Percentiles rank a stretch among this genome's conserved stretches.
Conservation (phyloP, 2,888 invertebrate genomes). For the Caenorhabditis macrosperma region DNA sequence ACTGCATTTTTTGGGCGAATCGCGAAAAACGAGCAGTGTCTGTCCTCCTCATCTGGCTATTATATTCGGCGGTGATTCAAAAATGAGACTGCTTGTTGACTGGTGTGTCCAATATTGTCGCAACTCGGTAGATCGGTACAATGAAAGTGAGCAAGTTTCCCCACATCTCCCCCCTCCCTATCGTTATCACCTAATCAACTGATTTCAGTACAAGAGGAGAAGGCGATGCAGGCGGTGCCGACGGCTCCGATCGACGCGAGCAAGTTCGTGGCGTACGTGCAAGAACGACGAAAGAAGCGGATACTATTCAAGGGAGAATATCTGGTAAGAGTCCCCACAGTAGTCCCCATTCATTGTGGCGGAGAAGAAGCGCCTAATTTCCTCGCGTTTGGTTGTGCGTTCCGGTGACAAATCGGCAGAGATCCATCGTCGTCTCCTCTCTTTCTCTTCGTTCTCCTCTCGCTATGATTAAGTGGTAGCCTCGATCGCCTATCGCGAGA, state of each 20-base stretch:
- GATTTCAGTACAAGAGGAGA: slow-evolving; percentile 80
- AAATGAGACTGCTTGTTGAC: slow-evolving; percentile 20
- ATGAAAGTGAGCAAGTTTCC: slow-evolving; percentile 34
- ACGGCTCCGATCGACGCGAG: slow-evolving; percentile 78
- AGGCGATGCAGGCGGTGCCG: slow-evolving; percentile 80
- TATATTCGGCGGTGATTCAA: neutral
- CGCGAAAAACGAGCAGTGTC: neutral
- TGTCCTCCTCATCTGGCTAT: too few species aligned
- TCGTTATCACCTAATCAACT: neutral
- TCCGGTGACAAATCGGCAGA: slow-evolving; percentile 16
- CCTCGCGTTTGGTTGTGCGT: neutral
- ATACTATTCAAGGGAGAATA: slow-evolving; percentile 81
- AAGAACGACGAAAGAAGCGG: slow-evolving; percentile 79
- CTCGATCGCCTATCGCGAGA: slow-evolving; percentile 11
- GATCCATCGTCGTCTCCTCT: neutral
- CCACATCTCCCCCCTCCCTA: too few species aligned
- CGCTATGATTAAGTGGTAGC: slow-evolving; percentile 37
- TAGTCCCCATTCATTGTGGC: neutral
- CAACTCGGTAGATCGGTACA: slow-evolving; percentile 22
- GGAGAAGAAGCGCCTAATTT: neutral
- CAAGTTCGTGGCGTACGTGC: slow-evolving; percentile 80
- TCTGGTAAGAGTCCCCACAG: slow-evolving; percentile 69
- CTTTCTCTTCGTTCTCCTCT: neutral
- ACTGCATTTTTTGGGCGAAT: slow-evolving; percentile 1
- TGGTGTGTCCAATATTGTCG: slow-evolving; percentile 17